phyloP scores from a whole-genome alignment of 2,888 invertebrate genomes.

The Teleogryllus oceanicus region DNA sequence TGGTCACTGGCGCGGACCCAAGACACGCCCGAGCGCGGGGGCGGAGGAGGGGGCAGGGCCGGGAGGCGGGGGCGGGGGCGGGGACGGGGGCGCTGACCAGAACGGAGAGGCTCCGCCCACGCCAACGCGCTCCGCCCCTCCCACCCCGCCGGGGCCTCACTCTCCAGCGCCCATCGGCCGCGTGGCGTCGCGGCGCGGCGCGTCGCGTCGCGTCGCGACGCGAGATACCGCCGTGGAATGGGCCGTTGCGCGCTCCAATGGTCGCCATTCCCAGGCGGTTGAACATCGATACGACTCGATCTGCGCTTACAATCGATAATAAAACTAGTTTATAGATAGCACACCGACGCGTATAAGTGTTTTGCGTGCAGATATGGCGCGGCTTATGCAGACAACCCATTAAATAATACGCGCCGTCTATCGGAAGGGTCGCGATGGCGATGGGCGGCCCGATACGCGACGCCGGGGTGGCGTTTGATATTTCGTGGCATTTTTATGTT shows the following conservation, averaged over 20 bases:
- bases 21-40: not conserved
- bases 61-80: too few species aligned
- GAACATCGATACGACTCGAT: constrained; percentile 24
- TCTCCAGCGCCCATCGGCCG: not conserved
- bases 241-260: constrained; percentile 22
- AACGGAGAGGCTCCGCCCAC: not conserved
- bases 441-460: not conserved
- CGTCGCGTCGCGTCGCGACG: not conserved
- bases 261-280: constrained; percentile 24
- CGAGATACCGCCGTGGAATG: not conserved
- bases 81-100: not conserved
- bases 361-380: constrained; percentile 11
- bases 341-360: constrained; percentile 9
- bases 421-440: not conserved
- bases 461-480: constrained; percentile 26
- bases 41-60: too few species aligned
- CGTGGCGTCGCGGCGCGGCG: not conserved
- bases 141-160: not conserved
- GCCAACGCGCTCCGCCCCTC: not conserved
- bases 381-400: not conserved
- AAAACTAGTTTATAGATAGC: constrained; percentile 26
- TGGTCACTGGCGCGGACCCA: not conserved
- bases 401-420: constrained; percentile 11
- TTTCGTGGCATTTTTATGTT: constrained; percentile 28
- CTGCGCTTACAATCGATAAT: constrained; percentile 21